phyloP scores from a whole-genome alignment of 2,888 invertebrate genomes.

The Agrochola litura region DNA sequence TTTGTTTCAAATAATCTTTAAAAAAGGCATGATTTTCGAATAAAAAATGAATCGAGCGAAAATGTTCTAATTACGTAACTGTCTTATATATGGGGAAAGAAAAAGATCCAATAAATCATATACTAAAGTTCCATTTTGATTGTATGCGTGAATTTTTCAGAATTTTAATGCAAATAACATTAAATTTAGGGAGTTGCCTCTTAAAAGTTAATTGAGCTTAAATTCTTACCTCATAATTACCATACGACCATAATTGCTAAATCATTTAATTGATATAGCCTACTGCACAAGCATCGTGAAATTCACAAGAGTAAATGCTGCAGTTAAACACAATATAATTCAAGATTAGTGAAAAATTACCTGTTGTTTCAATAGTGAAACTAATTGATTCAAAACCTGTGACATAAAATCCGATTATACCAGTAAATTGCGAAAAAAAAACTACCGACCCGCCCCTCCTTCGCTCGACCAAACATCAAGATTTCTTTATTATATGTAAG shows the following conservation, averaged over 20 bases:
- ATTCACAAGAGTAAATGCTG: not conserved
- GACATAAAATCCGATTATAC: not conserved
- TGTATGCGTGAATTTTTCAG: too few relatives aligned
- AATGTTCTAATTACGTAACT: too few relatives aligned
- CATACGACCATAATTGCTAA: not conserved
- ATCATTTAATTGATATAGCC: too few relatives aligned
- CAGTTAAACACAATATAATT: slow-evolving; percentile 3
- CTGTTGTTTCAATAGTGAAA: not conserved
- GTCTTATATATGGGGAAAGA: too few relatives aligned
- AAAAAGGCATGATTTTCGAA: too few relatives aligned
- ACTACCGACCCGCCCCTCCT: not conserved
- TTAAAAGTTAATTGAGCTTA: slow-evolving; percentile 7
- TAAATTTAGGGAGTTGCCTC: too few relatives aligned
- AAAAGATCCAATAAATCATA: too few relatives aligned
- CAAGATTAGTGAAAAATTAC: not conserved
- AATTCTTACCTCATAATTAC: not conserved
- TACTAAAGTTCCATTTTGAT: too few relatives aligned
- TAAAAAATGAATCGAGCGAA: too few relatives aligned
- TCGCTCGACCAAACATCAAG: not conserved
- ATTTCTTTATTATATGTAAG: too few relatives aligned
- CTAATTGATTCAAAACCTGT: slow-evolving; percentile 25
- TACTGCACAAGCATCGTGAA: not conserved
- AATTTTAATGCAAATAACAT: too few relatives aligned
- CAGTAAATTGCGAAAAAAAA: not conserved
- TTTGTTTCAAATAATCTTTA: too few relatives aligned